Percentiles rank a stretch among this genome's conserved stretches.
These are phyloP conservation scores for Cyrtonyx montezumae DNA, from an alignment of 2,113 vertebrate species.

Conservation along the genomic window DNA sequence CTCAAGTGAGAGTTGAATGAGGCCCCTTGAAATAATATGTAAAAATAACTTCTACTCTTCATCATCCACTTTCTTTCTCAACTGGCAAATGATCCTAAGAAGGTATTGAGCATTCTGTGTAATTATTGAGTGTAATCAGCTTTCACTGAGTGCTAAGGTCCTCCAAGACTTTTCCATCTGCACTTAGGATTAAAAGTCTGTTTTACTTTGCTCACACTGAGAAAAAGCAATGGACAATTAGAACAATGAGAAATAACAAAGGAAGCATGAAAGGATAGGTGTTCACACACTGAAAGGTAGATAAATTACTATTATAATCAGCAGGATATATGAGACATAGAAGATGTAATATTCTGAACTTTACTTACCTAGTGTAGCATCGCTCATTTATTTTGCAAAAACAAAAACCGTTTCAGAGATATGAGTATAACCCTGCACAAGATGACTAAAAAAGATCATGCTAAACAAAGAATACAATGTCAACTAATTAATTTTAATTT, in stretches of 20 bases:
- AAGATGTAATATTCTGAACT: not conserved
- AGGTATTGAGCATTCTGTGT: not conserved
- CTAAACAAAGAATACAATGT: not conserved
- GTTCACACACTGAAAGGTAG: not conserved
- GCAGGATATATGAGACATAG: not conserved
- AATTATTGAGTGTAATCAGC: not conserved
- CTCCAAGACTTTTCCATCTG: not conserved
- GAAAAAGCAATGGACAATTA: not conserved
- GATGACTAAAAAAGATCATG: not conserved
- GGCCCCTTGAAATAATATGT: not conserved
- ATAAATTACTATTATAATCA: not conserved
- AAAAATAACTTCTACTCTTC: not conserved
- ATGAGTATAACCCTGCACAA: not conserved
- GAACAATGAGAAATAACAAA: not conserved
- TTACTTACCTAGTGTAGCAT: not conserved
- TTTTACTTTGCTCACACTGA: not conserved
- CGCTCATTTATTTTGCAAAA: not conserved
- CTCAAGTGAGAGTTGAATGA: not conserved
- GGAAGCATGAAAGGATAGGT: not conserved
- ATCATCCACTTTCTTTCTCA: not conserved
- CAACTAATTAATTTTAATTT: slow-evolving; percentile 50
- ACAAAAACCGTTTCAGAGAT: not conserved
- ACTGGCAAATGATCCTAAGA: not conserved
- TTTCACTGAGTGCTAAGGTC: not conserved
- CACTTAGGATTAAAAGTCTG: not conserved